phyloP scores from a whole-genome alignment of 2,797 vertebrate genomes.

The Anolis apletophallus region DNA sequence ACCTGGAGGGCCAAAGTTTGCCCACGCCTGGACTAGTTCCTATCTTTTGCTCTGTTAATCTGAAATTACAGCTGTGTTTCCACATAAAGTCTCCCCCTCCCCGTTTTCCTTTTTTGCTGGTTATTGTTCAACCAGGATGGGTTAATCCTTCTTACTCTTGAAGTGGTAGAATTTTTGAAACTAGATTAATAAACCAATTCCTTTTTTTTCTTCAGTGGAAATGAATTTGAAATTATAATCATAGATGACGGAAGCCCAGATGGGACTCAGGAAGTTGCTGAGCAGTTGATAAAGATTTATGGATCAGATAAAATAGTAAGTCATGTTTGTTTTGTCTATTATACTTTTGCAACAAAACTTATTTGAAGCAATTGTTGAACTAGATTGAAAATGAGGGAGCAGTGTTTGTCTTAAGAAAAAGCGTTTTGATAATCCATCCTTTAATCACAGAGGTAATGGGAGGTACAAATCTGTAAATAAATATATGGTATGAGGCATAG shows the following conservation, averaged over 20 bases:
- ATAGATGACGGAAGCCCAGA: slow-evolving; percentile 98
- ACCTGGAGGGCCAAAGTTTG: too few relatives aligned
- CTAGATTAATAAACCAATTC: rapidly evolving
- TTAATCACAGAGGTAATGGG: too few relatives aligned
- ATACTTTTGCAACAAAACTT: rapidly evolving
- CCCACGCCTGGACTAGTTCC: too few relatives aligned
- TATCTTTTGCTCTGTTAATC: too few relatives aligned
- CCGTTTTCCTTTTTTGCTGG: too few relatives aligned
- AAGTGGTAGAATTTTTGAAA: rapidly evolving
- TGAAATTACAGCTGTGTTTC: too few relatives aligned
- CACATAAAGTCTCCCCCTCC: too few relatives aligned
- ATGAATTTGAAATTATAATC: slow-evolving; percentile 91
- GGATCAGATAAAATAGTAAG: slow-evolving; percentile 94
- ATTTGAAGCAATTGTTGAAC: rapidly evolving
- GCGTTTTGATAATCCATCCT: rapidly evolving
- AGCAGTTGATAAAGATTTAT: slow-evolving; percentile 91
- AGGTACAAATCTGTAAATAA: too few relatives aligned
- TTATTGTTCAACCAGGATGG: too few relatives aligned
- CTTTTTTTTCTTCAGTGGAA: slow-evolving; percentile 78
- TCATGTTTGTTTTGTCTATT: slow-evolving; percentile 27
- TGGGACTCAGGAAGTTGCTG: slow-evolving; percentile 89
- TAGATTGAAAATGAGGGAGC: not conserved
- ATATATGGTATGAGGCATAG: too few relatives aligned
- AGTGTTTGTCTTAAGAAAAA: not conserved
- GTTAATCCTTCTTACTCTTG: rapidly evolving